Conservation (phyloP, 2,113 vertebrate species). For the human (Homo sapiens) region DNA sequence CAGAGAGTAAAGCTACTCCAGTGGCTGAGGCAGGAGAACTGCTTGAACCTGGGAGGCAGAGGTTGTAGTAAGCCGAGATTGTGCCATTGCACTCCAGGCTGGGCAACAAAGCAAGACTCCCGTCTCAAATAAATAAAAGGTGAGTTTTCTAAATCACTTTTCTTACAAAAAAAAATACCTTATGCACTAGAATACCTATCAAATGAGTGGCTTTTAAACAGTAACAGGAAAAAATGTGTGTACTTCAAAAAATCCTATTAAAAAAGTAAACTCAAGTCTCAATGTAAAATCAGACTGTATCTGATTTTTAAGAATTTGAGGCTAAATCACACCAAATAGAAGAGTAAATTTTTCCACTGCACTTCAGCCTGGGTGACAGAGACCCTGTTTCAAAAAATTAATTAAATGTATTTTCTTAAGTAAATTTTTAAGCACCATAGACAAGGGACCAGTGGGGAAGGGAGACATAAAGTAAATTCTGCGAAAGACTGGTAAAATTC, state of each 20-base stretch:
- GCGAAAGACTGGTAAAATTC: neutral
- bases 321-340: neutral
- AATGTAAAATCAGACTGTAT: neutral
- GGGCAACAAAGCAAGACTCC: too few relatives aligned
- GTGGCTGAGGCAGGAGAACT: too few relatives aligned
- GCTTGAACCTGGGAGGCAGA: too few relatives aligned
- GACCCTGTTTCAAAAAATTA: neutral
- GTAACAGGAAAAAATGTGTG: neutral
- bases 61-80: too few relatives aligned
- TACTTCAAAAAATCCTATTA: constrained; percentile 2
- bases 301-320: neutral
- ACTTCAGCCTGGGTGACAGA: neutral
- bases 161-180: constrained; percentile 2
- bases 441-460: too few relatives aligned
- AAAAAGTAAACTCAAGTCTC: neutral
- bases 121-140: too few relatives aligned
- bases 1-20: too few relatives aligned
- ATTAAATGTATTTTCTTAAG: too few relatives aligned
- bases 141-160: constrained; percentile 46
- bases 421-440: too few relatives aligned
- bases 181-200: neutral
- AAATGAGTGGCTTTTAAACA: constrained; percentile 27
- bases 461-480: neutral
- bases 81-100: too few relatives aligned
- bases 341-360: neutral